Conservation (phyloP, 1,140 invertebrate species). For the Drosophila seguyi region DNA sequence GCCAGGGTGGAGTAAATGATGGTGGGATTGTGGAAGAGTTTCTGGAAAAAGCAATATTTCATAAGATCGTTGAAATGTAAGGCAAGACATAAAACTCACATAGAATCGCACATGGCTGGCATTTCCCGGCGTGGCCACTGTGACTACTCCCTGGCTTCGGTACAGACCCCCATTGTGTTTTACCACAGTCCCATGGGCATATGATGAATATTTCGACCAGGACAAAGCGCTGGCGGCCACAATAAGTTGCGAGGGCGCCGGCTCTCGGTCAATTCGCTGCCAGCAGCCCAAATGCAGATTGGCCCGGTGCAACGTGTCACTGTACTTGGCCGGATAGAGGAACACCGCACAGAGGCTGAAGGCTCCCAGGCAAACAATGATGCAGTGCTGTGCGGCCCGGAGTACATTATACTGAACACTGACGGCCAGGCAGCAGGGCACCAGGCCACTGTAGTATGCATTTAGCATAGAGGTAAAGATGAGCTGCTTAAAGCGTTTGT, state of each 20-base stretch:
- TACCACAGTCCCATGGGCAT: conserved; percentile 92
- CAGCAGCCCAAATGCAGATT: conserved; percentile 95
- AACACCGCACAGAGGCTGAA: conserved; percentile 93
- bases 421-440: conserved; percentile 95
- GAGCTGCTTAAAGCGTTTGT: conserved; percentile 94
- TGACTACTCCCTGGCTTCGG: conserved; percentile 91
- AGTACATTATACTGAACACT: conserved; percentile 94
- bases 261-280: conserved; percentile 87
- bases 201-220: conserved; percentile 91
- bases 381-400: conserved; percentile 93
- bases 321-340: conserved; percentile 89
- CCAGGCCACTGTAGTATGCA: conserved; percentile 96
- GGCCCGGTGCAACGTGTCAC: conserved; percentile 95
- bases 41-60: conserved; percentile 86
- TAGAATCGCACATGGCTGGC: conserved; percentile 92
- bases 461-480: conserved; percentile 95
- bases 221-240: conserved; percentile 59
- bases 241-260: conserved; percentile 54
- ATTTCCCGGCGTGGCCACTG: conserved; percentile 93
- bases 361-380: conserved; percentile 93
- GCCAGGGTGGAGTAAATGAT: conserved; percentile 91
- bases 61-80: neutral
- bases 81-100: conserved; percentile 87
- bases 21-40: conserved; percentile 95
- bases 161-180: conserved; percentile 92